A percentile compares a stretch with the other conserved stretches of the same genome.
Conservation (phyloP, 1,140 invertebrate genomes). For the Pseudachorutes palmiensis region DNA sequence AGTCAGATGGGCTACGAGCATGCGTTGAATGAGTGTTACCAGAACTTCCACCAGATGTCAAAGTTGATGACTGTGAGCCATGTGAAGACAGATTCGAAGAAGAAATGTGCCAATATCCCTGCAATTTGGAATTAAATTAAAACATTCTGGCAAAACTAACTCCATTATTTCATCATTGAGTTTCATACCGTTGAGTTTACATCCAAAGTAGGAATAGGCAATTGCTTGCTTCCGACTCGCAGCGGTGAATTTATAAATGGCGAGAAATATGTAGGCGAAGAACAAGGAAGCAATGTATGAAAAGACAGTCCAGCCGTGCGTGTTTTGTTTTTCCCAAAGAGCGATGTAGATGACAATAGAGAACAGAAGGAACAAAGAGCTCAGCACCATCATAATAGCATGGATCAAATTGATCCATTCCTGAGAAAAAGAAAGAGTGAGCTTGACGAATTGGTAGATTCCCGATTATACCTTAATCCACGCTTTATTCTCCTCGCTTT, state of each 20-base stretch:
- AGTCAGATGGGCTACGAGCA: not conserved
- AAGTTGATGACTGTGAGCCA: constrained; percentile 26
- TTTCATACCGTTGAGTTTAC: not conserved
- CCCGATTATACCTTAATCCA: not conserved
- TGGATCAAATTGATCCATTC: not conserved
- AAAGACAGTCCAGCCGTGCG: constrained; percentile 35
- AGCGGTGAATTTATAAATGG: constrained; percentile 18
- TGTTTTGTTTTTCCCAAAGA: constrained; percentile 33
- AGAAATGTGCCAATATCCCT: constrained; percentile 25
- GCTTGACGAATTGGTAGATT: not conserved
- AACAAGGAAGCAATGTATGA: constrained; percentile 19
- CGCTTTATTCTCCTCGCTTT: not conserved
- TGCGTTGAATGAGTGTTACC: constrained; percentile 1
- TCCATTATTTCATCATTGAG: not conserved
- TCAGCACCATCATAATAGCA: constrained; percentile 22
- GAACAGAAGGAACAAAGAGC: constrained; percentile 19
- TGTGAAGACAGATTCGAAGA: constrained; percentile 25
- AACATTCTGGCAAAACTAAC: not conserved
- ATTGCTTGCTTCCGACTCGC: constrained; percentile 4
- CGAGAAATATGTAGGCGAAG: constrained; percentile 31
- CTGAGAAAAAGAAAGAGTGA: not conserved
- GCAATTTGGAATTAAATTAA: not conserved
- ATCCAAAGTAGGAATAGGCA: not conserved
- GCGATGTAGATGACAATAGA: constrained; percentile 25
- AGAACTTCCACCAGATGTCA: constrained; percentile 23